These are phyloP conservation scores for Pristionchus pacificus DNA, from an alignment of 1,140 invertebrate genomes.

Conservation along the genomic window DNA sequence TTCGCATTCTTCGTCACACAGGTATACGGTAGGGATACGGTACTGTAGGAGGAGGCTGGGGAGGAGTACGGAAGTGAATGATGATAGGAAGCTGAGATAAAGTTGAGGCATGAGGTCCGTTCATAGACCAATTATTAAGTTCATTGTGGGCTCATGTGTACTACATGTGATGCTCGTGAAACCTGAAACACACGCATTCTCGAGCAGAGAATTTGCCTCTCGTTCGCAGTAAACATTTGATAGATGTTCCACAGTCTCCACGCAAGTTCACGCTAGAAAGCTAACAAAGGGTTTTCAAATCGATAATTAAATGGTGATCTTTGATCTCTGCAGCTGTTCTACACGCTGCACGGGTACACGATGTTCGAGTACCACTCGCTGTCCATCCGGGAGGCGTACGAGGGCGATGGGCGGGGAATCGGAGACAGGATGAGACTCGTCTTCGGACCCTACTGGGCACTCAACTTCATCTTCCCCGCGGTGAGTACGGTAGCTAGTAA, in stretches of 20 bases:
- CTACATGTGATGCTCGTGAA: not conserved
- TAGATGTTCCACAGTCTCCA: conserved; percentile 29
- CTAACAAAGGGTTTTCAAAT: not conserved
- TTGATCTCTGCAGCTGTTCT: conserved; percentile 11
- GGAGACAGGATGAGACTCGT: conserved; percentile 30
- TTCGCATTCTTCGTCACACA: conserved; percentile 28
- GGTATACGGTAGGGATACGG: too few species aligned
- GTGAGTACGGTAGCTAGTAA: too few species aligned
- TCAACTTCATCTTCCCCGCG: conserved; percentile 35
- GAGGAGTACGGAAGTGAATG: not conserved
- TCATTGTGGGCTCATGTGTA: conserved; percentile 6
- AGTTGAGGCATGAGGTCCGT: not conserved
- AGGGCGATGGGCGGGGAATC: conserved; percentile 26
- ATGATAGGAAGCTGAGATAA: conserved; percentile 4
- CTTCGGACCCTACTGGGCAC: conserved; percentile 32
- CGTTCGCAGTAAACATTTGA: conserved; percentile 18
- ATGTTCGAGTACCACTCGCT: conserved; percentile 33
- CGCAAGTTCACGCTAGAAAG: conserved; percentile 26
- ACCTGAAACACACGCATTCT: not conserved
- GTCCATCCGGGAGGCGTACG: conserved; percentile 17
- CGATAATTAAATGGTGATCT: not conserved
- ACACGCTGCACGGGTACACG: conserved; percentile 16
- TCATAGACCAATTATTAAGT: conserved; percentile 4
- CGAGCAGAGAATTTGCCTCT: not conserved
- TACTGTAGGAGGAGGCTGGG: not conserved